Conservation (phyloP, 1,140 invertebrate species). For the Bombus fervidus region DNA sequence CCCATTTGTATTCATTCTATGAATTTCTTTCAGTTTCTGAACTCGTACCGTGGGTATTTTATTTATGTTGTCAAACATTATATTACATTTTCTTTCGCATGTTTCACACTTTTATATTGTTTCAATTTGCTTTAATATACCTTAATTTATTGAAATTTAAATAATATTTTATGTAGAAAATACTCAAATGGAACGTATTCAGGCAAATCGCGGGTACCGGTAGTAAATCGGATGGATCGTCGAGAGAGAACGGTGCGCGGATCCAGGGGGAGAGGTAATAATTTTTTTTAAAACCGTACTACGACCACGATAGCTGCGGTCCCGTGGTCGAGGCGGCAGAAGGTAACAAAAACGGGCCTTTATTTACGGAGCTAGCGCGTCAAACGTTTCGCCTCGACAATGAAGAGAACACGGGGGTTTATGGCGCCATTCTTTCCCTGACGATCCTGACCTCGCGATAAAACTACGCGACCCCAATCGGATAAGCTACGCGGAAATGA, state of each 20-base stretch:
- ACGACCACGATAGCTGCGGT: not conserved
- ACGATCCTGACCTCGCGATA: slow-evolving; percentile 37
- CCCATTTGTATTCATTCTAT: too few species aligned
- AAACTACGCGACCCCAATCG: slow-evolving; percentile 22
- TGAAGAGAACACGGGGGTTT: slow-evolving; percentile 58
- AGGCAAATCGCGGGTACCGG: slow-evolving; percentile 1
- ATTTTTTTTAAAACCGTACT: slow-evolving; percentile 29
- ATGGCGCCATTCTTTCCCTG: slow-evolving; percentile 41
- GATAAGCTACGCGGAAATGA: slow-evolving; percentile 55
- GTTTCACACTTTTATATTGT: too few species aligned
- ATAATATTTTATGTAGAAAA: too few species aligned
- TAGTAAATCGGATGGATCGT: slow-evolving; percentile 33
- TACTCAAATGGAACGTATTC: slow-evolving; percentile 1
- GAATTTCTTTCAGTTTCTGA: too few species aligned
- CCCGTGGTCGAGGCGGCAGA: too few species aligned
- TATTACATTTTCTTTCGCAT: too few species aligned
- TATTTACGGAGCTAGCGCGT: slow-evolving; percentile 46
- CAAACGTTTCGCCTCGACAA: slow-evolving; percentile 43
- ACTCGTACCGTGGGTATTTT: too few species aligned
- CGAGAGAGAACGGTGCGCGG: not conserved
- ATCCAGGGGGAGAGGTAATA: slow-evolving; percentile 19
- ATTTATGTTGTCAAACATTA: too few species aligned
- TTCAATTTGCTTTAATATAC: too few species aligned
- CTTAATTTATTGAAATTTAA: too few species aligned
- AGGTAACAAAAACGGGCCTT: slow-evolving; percentile 21